Base-by-base conservation (phyloP, 2,113 vertebrate genomes). In the Leptodactylus fuscus region DNA sequence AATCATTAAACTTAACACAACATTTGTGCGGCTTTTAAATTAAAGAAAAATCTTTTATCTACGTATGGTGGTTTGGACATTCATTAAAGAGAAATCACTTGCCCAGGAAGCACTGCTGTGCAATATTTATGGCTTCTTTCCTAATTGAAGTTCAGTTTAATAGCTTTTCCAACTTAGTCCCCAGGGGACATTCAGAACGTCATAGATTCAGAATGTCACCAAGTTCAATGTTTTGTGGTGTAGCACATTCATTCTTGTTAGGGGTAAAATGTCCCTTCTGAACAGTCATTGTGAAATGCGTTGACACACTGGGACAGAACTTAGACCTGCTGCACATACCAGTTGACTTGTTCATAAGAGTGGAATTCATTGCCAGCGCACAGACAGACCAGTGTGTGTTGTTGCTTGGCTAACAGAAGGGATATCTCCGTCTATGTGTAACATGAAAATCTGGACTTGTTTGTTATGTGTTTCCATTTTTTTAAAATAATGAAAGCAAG, bases 101-200 rank as follows among this genome's bases (percentile, higher is more conserved):
- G 22, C 36, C 16, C 16, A n/a, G 36, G 49, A 53, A 41, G 15
- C 76, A 29, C 48, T 24, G 36, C 76, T 85, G 46, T 71, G 76
- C 49, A 44, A 41, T 85, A 85, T 71, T 71, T 85, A 80, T 85
- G 76, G 48, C 48, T 58, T 73, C n/a, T 78, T 80, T 85, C 65
- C 65, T 80, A 85, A 85, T 71, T 85, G 44, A 85, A 69, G 55
- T 69, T 85, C 75, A 53, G 75, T 71, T 85, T 85, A 80, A 73
- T 85, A 80, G 83, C 62, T 70, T 80, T 70, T 85, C 18, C 44
- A 70, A 65, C 49, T 53, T 73, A 4, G 36, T 70, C 48, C 27
- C 55, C 24, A 18, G 83, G 41, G 83, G 34, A 51, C 78, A 29
- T 41, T 58, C n/a, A 32, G 74, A 73, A 80, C 38, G 51, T 83